These are phyloP conservation scores for Drosophila silvestris DNA, from an alignment of 2,888 invertebrate species.

Conservation along the genomic window DNA sequence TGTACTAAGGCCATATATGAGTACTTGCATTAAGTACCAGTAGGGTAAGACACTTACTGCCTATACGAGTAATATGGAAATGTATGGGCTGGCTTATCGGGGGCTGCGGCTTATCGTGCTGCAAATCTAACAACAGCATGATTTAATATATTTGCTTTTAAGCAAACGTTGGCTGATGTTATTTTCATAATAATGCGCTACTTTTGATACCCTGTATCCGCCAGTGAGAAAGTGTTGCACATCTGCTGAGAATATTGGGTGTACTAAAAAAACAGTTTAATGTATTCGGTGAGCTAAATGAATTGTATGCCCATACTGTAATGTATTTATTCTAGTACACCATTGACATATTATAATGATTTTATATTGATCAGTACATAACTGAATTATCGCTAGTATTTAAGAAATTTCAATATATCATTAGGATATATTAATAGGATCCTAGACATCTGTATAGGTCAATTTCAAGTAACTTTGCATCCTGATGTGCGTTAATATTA, in stretches of 20 bases:
- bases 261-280: too few species aligned
- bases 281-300: neutral
- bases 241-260: neutral
- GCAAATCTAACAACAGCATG: slow-evolving; percentile 71
- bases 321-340: neutral
- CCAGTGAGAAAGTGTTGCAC: neutral
- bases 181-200: slow-evolving; percentile 39
- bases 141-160: slow-evolving; percentile 71
- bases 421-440: neutral
- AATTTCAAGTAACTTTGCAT: neutral
- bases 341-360: neutral
- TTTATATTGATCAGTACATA: neutral
- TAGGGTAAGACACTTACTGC: slow-evolving; percentile 25
- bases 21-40: slow-evolving; percentile 40
- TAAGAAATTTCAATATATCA: too few species aligned
- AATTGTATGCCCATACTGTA: neutral
- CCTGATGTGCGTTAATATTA: too few species aligned
- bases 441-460: fast-evolving
- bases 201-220: slow-evolving; percentile 24
- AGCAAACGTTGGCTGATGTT: slow-evolving; percentile 59
- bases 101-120: slow-evolving; percentile 48
- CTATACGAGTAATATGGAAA: slow-evolving; percentile 61
- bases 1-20: slow-evolving; percentile 23
- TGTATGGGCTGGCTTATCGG: slow-evolving; percentile 69
- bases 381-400: neutral